Percentiles rank a stretch among this genome's conserved stretches.
Evolutionary conservation across 1,140 invertebrate genomes (phyloP).

Genomic region (Pygmarrhopalites habei): DNA sequence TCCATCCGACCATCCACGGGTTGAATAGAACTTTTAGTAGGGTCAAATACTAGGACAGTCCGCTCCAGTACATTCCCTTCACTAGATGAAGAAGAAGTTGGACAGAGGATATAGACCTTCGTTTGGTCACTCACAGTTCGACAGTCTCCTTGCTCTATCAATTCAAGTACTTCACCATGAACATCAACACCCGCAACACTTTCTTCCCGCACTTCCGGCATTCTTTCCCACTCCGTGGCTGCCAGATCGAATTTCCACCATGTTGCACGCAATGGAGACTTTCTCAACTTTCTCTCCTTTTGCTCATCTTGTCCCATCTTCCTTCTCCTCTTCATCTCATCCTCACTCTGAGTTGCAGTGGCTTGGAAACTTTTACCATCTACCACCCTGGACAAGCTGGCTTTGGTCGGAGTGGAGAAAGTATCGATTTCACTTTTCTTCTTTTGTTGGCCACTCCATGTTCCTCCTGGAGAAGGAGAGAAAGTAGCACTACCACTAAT

Average conservation of each 20-base stretch:
- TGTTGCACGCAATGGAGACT: conserved; percentile 4
- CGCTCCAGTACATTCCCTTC: conserved; percentile 19
- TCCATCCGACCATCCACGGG: conserved; percentile 23
- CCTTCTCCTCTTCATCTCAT: too few relatives aligned
- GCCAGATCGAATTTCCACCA: conserved; percentile 38
- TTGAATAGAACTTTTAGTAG: conserved; percentile 11
- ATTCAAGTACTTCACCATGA: not conserved
- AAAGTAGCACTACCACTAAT: too few relatives aligned
- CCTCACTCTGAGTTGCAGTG: too few relatives aligned
- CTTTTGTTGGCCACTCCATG: too few relatives aligned
- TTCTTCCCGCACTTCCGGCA: conserved; percentile 18
- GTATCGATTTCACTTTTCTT: too few relatives aligned
- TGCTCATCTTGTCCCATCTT: not conserved
- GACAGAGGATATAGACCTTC: conserved; percentile 31
- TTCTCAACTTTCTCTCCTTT: too few relatives aligned
- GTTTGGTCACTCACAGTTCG: conserved; percentile 23
- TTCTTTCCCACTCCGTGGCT: conserved; percentile 34
- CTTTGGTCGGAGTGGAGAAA: too few relatives aligned
- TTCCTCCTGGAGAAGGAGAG: too few relatives aligned
- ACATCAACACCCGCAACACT: not conserved
- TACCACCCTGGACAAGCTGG: too few relatives aligned
- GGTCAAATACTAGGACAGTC: conserved; percentile 17
- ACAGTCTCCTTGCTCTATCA: conserved; percentile 22
- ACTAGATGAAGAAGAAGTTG: too few relatives aligned
- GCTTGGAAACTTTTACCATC: too few relatives aligned